Conservation (phyloP, 2,113 vertebrate genomes). For the Oryzias woworae region DNA sequence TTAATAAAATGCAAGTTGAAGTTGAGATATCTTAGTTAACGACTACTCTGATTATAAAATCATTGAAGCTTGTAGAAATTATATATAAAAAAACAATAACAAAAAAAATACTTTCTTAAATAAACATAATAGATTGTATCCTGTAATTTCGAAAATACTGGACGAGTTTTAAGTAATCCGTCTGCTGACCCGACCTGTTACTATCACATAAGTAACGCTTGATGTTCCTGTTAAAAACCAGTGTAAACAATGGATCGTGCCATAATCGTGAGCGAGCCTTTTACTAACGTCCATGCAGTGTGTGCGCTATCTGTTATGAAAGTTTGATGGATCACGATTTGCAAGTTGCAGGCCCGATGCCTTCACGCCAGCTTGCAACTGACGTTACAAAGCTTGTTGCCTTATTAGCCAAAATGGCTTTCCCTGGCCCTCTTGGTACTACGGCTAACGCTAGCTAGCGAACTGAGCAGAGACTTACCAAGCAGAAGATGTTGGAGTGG, state of each 20-base stretch:
- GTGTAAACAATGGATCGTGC: constrained; percentile 15
- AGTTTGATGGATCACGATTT: constrained; percentile 54
- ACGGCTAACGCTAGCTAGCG: constrained; percentile 57
- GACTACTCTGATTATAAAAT: not conserved
- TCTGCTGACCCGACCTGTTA: constrained; percentile 33
- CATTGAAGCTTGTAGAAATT: too few species aligned
- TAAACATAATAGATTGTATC: too few species aligned
- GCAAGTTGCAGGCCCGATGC: constrained; percentile 68
- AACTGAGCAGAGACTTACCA: constrained; percentile 85
- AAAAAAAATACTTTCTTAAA: not conserved
- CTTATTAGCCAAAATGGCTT: constrained; percentile 79
- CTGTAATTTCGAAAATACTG: not conserved
- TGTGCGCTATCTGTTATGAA: constrained; percentile 35
- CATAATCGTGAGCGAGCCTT: not conserved
- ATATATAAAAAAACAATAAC: not conserved
- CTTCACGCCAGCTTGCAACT: constrained; percentile 68
- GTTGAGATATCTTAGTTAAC: constrained; percentile 9
- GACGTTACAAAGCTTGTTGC: constrained; percentile 75
- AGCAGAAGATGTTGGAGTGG: constrained; percentile 99
- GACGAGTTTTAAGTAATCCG: constrained; percentile 12
- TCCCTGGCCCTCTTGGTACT: constrained; percentile 60
- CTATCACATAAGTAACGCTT: constrained; percentile 16
- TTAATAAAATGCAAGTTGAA: constrained; percentile 4
- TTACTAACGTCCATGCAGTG: constrained; percentile 2
- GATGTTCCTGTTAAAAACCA: constrained; percentile 15